Evolutionary conservation across 2,797 vertebrate genomes (phyloP).

Genomic region (Gymnodraco acuticeps): DNA sequence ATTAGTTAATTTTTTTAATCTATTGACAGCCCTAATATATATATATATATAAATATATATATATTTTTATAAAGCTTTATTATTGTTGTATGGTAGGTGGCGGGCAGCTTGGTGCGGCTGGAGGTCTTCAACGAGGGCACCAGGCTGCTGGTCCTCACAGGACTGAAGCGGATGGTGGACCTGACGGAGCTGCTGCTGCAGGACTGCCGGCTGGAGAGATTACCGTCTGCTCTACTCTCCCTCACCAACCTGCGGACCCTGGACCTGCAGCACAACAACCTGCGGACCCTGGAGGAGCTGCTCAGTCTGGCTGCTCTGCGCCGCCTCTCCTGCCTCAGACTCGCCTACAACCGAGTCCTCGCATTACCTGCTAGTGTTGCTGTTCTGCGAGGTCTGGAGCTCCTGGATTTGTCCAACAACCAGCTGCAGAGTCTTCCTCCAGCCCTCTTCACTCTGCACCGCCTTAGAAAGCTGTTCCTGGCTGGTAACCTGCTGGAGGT

Average conservation of each 20-base stretch:
- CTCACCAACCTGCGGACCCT: constrained; percentile 78
- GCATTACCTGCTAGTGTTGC: constrained; percentile 77
- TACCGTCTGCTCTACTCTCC: constrained; percentile 79
- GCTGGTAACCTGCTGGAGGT: constrained; percentile 81
- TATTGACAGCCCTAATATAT: too few relatives aligned
- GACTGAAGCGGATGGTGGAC: constrained; percentile 76
- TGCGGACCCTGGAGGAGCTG: constrained; percentile 85
- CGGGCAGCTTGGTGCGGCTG: constrained; percentile 76
- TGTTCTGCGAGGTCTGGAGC: constrained; percentile 80
- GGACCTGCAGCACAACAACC: constrained; percentile 82
- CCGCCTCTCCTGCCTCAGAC: constrained; percentile 79
- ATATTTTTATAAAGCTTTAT: too few relatives aligned
- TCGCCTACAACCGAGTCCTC: constrained; percentile 82
- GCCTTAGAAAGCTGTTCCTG: constrained; percentile 83
- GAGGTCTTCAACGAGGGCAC: constrained; percentile 84
- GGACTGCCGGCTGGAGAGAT: constrained; percentile 84
- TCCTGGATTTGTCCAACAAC: constrained; percentile 85
- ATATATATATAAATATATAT: too few relatives aligned
- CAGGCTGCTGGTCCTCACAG: constrained; percentile 79
- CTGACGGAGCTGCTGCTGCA: constrained; percentile 82
- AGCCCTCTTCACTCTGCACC: constrained; percentile 81
- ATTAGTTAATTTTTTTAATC: too few relatives aligned
- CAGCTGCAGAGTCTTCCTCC: constrained; percentile 80
- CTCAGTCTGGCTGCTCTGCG: constrained; percentile 81
- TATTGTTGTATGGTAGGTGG: constrained; percentile 33